A percentile compares a stretch with the other conserved stretches of the same genome.
Evolutionary conservation across 2,888 invertebrate species (phyloP).

Genomic region (Heterodera filipjevi): DNA sequence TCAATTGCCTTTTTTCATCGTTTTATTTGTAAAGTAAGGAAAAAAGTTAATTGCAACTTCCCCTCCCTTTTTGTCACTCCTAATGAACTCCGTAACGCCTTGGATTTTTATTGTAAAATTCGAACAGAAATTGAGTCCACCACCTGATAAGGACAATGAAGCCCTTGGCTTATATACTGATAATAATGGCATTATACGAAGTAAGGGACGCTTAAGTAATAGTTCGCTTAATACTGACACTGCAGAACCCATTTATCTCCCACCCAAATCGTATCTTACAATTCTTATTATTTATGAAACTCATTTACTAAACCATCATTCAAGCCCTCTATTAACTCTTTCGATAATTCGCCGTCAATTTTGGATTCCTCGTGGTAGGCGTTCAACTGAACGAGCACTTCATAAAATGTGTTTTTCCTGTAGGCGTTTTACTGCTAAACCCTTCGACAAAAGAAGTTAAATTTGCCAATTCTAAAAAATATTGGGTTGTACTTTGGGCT

Average conservation of each 20-base stretch:
- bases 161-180: neutral
- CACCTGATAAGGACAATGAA: neutral
- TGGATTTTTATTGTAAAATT: neutral
- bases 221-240: neutral
- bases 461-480: neutral
- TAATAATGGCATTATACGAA: neutral
- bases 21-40: neutral
- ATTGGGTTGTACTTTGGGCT: neutral
- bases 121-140: neutral
- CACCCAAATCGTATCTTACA: neutral
- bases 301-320: neutral
- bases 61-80: too few relatives aligned
- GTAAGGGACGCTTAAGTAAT: neutral
- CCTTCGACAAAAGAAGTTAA: neutral
- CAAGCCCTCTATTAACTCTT: neutral
- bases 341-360: neutral
- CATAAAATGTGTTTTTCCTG: neutral
- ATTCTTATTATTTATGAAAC: neutral
- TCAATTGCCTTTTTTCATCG: neutral
- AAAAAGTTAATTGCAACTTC: too few relatives aligned
- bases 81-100: neutral
- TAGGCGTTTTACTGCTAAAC: neutral
- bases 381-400: neutral
- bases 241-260: neutral
- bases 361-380: neutral